Evolutionary conservation across 2,113 vertebrate species (phyloP), one percentile per base, ranked within the genome.

Genomic region (Sciurus niger): DNA sequence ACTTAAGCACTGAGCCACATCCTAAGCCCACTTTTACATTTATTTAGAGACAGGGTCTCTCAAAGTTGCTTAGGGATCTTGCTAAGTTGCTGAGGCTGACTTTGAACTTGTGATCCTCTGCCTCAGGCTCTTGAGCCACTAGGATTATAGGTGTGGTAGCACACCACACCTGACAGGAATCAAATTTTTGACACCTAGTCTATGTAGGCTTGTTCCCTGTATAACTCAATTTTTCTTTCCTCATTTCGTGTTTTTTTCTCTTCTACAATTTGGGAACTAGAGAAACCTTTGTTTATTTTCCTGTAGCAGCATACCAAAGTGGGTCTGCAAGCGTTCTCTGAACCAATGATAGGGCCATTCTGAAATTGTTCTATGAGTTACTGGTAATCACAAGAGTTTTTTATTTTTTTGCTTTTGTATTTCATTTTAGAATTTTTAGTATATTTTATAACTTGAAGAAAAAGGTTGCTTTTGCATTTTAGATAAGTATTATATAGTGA

Each of bases 401-500:
- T 32, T 78, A 16, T 73, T 86, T 7, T 22, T 76, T 86, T 96
- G 32, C 58, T 94, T 94, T 87, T 84, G 60, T 51, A 24, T 78
- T 85, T 93, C 84, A 32, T 30, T 37, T 93, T 53, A 77, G 46
- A 28, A 22, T 67, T 84, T 82, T 84, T 84, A 65, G 4, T 68
- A 30, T 74, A 34, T 87, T 86, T 70, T 93, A 43, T 58, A 87
- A 58, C 76, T 86, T 78, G 83, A 78, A 55, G 83, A 78, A 55
- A 43, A 78, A 55, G 20, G 37, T 46, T 92, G 51, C 60, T 92
- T 94, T 90, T 90, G 53, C 53, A 30, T 85, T 79, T 82, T 86
- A n/a, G 74, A 4, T 93, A 63, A 85, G 20, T 85, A 37, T 48
- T 94, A 4, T 24, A 6, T 89, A 90, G 16, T 92, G 92, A 67